These are phyloP conservation scores for Hymenochirus boettgeri DNA, from an alignment of 2,113 vertebrate species.

Conservation along the genomic window DNA sequence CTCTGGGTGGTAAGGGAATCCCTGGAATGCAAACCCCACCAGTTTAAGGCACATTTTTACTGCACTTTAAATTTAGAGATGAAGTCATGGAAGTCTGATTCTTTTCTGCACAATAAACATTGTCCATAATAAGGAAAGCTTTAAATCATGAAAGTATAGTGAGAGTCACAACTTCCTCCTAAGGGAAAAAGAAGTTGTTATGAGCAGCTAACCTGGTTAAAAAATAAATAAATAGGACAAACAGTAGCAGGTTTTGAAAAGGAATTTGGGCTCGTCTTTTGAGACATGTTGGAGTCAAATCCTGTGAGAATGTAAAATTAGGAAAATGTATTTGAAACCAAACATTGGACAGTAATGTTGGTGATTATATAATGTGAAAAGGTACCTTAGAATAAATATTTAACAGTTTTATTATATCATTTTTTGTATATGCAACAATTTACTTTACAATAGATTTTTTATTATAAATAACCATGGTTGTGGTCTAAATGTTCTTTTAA, in stretches of 20 bases:
- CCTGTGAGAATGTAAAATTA: too few species aligned
- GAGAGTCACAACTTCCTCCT: slow-evolving; percentile 18
- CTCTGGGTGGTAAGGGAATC: slow-evolving; percentile 20
- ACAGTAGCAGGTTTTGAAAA: slow-evolving; percentile 6
- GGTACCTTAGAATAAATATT: too few species aligned
- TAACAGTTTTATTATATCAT: too few species aligned
- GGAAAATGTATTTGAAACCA: too few species aligned
- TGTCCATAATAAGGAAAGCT: background rate
- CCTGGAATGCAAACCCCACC: slow-evolving; percentile 26
- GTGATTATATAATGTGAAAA: too few species aligned
- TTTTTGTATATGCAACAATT: too few species aligned
- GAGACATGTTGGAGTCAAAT: too few species aligned
- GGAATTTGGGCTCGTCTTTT: slow-evolving; percentile 13
- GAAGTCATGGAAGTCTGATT: slow-evolving; percentile 29
- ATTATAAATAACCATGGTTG: too few species aligned
- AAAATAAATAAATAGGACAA: background rate
- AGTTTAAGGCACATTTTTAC: background rate
- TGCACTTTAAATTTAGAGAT: slow-evolving; percentile 14
- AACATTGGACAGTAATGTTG: too few species aligned
- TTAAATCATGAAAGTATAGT: slow-evolving; percentile 6
- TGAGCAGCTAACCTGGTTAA: background rate
- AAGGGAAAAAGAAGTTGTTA: slow-evolving; percentile 18
- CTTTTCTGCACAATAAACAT: slow-evolving; percentile 27
- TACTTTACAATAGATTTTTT: too few species aligned
- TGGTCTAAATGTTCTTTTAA: too few species aligned